Evolutionary conservation across 2,888 invertebrate genomes (phyloP).

Genomic region (Steinernema scapterisci): DNA sequence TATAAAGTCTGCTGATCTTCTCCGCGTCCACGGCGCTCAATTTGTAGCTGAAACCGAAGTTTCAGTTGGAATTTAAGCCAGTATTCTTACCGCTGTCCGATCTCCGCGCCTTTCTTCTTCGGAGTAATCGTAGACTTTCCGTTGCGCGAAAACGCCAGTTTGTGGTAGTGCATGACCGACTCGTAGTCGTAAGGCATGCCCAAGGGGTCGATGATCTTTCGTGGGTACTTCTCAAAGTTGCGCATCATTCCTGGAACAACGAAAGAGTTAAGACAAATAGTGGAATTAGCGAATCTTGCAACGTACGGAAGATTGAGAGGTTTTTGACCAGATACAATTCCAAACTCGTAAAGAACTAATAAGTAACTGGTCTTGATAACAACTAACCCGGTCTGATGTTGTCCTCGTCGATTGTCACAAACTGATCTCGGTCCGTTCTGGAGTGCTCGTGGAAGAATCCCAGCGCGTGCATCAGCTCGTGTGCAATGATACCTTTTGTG

Average conservation of each 20-base stretch:
- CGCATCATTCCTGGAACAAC: conserved; percentile 70
- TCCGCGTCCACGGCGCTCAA: conserved; percentile 60
- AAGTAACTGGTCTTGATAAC: no score
- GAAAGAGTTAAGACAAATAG: not conserved
- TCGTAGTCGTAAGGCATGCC: conserved; percentile 79
- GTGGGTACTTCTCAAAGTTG: conserved; percentile 71
- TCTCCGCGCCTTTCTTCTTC: conserved; percentile 61
- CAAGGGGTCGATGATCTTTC: conserved; percentile 69
- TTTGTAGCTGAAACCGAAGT: conserved; percentile 46
- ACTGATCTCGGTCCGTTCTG: conserved; percentile 79
- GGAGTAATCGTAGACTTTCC: conserved; percentile 71
- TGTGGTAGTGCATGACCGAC: conserved; percentile 73
- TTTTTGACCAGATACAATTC: no score
- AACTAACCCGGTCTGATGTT: conserved; percentile 75
- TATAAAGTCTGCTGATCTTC: conserved; percentile 43
- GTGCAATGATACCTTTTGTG: conserved; percentile 74
- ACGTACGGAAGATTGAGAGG: not conserved
- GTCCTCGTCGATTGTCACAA: conserved; percentile 77
- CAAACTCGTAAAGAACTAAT: no score
- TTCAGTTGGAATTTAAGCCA: not conserved
- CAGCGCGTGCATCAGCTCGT: conserved; percentile 79
- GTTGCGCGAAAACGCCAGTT: conserved; percentile 71
- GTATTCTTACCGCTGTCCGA: conserved; percentile 57
- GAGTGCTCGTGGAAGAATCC: conserved; percentile 86
- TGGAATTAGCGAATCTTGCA: not conserved